Percentiles rank a stretch among this genome's conserved stretches.
Evolutionary conservation across 1,140 invertebrate genomes (phyloP).

Genomic region (Tetramorium parvispinum): DNA sequence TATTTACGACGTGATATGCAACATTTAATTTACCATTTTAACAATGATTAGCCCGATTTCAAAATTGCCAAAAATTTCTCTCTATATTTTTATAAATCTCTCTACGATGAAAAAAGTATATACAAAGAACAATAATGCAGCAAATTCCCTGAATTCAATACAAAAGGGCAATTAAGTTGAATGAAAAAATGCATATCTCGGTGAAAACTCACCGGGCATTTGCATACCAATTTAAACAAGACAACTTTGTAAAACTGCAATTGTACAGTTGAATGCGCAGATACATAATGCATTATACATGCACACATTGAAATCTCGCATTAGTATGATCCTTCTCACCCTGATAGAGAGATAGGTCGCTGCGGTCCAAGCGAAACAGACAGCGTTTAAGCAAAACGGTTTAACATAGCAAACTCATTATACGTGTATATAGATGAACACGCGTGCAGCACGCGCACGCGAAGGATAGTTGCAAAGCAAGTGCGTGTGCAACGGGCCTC

Average conservation of each 20-base stretch:
- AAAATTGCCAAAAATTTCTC: neutral
- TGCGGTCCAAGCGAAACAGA: constrained; percentile 3
- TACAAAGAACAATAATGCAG: neutral
- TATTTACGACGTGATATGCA: neutral
- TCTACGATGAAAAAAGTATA: neutral
- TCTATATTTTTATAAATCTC: neutral
- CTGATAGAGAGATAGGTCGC: neutral
- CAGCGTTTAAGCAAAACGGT: constrained; percentile 59
- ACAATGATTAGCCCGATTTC: neutral
- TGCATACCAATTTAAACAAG: neutral
- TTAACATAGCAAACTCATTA: constrained; percentile 48
- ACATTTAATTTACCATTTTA: neutral
- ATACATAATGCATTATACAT: neutral
- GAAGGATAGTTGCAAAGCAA: neutral
- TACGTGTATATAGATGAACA: neutral
- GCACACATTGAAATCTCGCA: neutral
- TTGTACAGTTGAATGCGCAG: neutral
- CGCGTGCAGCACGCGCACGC: neutral
- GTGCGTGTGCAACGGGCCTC: constrained; percentile 74
- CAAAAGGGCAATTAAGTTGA: neutral
- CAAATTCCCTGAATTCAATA: too few relatives aligned
- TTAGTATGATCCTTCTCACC: constrained; percentile 38
- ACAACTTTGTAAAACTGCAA: neutral
- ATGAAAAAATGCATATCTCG: neutral
- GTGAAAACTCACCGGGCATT: neutral